Base-by-base conservation (phyloP, 1,140 invertebrate species). In the Conopomorpha cramerella region DNA sequence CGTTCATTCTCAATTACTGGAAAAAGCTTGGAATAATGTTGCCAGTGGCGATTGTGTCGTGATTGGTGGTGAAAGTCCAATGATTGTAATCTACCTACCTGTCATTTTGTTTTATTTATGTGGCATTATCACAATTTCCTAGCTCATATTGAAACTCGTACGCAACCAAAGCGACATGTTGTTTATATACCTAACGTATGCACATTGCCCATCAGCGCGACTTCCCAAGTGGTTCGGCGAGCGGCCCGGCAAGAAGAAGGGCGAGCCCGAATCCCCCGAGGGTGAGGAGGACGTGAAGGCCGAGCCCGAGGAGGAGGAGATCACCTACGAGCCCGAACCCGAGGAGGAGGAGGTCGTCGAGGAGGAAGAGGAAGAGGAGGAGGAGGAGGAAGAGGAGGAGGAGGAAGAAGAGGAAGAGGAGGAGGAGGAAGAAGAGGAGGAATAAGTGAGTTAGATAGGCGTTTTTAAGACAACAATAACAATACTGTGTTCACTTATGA, bases 161-260 rank as follows among this genome's bases (percentile, higher is more conserved):
- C n/a, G n/a, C n/a, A n/a, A n/a, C n/a, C n/a, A n/a, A n/a, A n/a
- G n/a, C n/a, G n/a, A n/a, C n/a, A n/a, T n/a, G n/a, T n/a, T n/a
- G n/a, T n/a, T n/a, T n/a, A n/a, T n/a, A n/a, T n/a, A n/a, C n/a
- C n/a, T n/a, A n/a, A n/a, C n/a, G n/a, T n/a, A n/a, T n/a, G n/a
- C n/a, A n/a, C n/a, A n/a, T 36, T 16, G 16, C 15, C 26, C 2
- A 60, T 65, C 60, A 94, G 92, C 90, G 81, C 87, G 89, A 82
- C 81, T 94, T 73, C 92, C 91, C 50, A 95, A 94, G 77, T 95
- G 92, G 91, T 94, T 94, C 83, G 92, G 92, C 57, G 92, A 94
- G 79, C 83, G 91, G 77, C 91, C 92, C 42, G 92, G 91, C 82
- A 94, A 93, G 78, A 94, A 93, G 82, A 78, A 86, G 63, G 91